Percentiles rank a stretch among this genome's conserved stretches.
Conservation (phyloP, 2,888 invertebrate species). For the Tachina lurida region DNA sequence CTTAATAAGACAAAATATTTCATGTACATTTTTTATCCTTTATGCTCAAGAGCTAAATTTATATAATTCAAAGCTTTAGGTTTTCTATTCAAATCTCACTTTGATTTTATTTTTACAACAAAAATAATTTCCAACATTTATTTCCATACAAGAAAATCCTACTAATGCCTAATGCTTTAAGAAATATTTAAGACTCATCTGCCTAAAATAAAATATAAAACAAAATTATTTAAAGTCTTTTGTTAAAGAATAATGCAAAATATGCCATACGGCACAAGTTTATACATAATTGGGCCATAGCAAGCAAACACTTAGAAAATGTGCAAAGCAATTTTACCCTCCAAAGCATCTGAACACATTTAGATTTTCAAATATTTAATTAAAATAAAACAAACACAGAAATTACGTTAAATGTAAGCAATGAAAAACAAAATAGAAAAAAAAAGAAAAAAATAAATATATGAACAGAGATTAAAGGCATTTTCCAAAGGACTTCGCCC, state of each 20-base stretch:
- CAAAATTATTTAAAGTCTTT: no score
- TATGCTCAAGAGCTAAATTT: no score
- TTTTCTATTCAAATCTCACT: no score
- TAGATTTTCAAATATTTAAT: conserved; percentile 37
- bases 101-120: no score
- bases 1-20: no score
- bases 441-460: conserved; percentile 1
- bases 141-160: no score
- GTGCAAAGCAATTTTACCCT: conserved; percentile 16
- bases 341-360: conserved; percentile 11
- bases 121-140: no score
- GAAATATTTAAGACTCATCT: no score
- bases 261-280: not conserved
- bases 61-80: no score
- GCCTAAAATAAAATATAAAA: no score
- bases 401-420: conserved; percentile 5
- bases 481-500: conserved; percentile 8
- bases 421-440: not conserved
- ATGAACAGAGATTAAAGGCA: conserved; percentile 8
- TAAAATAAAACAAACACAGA: conserved; percentile 21
- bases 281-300: not conserved
- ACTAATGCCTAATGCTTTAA: no score
- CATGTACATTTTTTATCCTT: no score
- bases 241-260: not conserved
- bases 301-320: not conserved